These are phyloP conservation scores for Platycheirus albimanus DNA, from an alignment of 2,888 invertebrate genomes.

Conservation along the genomic window DNA sequence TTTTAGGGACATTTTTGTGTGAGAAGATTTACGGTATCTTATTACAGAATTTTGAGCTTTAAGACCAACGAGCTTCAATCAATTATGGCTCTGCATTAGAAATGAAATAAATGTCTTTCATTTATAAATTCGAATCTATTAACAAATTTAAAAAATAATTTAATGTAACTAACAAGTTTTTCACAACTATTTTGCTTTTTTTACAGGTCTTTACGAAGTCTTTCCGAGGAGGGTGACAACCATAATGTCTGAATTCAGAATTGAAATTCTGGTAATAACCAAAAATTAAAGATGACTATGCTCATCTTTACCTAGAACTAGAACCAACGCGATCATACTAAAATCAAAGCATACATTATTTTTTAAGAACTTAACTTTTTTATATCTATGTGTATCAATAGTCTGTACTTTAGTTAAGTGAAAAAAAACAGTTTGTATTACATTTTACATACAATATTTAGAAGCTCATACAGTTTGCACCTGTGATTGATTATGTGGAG, in stretches of 20 bases:
- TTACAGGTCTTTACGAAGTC: constrained; percentile 81
- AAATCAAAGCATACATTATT: not conserved
- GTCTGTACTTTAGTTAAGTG: constrained; percentile 8
- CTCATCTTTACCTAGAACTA: not conserved
- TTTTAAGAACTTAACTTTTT: constrained; percentile 42
- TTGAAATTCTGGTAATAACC: constrained; percentile 42
- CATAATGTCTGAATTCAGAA: constrained; percentile 62
- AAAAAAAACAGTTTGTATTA: too few relatives aligned
- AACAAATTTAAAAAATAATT: too few relatives aligned
- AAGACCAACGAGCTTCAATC: too few relatives aligned
- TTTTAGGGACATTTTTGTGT: too few relatives aligned
- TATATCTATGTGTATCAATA: constrained; percentile 42
- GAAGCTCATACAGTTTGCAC: constrained; percentile 77
- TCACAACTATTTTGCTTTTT: not conserved
- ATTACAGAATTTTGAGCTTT: too few relatives aligned
- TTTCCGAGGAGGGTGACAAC: constrained; percentile 79
- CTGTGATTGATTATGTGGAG: constrained; percentile 78
- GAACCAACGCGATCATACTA: constrained; percentile 51
- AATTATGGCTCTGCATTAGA: too few relatives aligned
- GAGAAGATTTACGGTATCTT: too few relatives aligned
- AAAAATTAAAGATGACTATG: not conserved
- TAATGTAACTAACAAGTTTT: too few relatives aligned
- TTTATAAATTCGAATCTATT: too few relatives aligned
- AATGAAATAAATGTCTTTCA: too few relatives aligned
- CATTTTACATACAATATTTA: too few relatives aligned